phyloP scores from a whole-genome alignment of 1,140 invertebrate genomes.

The Tachypleus tridentatus region DNA sequence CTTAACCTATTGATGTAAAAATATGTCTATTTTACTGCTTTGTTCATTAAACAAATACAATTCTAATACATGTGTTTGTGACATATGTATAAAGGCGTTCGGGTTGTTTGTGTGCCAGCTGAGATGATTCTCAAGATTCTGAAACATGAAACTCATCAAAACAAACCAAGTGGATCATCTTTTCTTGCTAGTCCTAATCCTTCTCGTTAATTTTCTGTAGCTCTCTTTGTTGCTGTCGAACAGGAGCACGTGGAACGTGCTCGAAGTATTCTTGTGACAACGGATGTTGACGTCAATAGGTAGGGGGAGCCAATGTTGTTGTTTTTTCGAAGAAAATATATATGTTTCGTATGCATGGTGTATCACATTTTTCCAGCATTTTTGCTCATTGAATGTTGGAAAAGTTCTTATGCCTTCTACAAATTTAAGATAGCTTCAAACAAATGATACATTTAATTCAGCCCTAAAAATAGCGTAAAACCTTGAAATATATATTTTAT shows the following conservation, averaged over 20 bases:
- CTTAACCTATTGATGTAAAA: too few relatives aligned
- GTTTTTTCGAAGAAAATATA: too few relatives aligned
- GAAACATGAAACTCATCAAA: not conserved
- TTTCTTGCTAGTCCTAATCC: not conserved
- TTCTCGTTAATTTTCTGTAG: constrained; percentile 36
- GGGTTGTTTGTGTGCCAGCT: not conserved
- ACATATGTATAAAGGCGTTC: not conserved
- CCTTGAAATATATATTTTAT: too few relatives aligned
- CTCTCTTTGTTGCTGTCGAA: constrained; percentile 80
- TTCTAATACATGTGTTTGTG: not conserved
- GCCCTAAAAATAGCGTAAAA: too few relatives aligned
- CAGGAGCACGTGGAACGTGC: constrained; percentile 82
- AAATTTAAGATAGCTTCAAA: too few relatives aligned
- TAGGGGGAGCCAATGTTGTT: constrained; percentile 33
- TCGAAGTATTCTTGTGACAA: constrained; percentile 73
- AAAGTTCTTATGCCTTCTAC: too few relatives aligned
- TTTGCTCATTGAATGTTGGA: too few relatives aligned
- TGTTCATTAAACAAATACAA: not conserved
- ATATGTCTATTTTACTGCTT: too few relatives aligned
- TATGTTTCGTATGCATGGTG: too few relatives aligned
- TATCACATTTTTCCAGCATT: too few relatives aligned
- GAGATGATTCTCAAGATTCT: not conserved
- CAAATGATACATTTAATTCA: too few relatives aligned
- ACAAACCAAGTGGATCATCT: not conserved
- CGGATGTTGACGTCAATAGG: constrained; percentile 85